Conservation (phyloP, 1,140 invertebrate species). For the Berghia stephanieae region DNA sequence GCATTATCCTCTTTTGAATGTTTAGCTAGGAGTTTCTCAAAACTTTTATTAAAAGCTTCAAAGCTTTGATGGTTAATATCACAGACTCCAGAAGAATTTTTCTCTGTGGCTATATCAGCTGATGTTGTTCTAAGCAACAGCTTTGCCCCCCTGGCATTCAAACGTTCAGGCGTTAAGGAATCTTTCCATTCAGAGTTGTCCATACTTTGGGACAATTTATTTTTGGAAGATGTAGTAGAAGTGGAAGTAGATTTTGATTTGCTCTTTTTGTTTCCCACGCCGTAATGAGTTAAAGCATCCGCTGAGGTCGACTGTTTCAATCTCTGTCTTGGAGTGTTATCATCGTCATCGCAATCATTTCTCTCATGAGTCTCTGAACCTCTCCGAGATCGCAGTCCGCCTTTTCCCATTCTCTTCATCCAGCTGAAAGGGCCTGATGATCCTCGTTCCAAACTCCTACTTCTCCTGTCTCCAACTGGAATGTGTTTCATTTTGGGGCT, state of each 20-base stretch:
- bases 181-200: too few relatives aligned
- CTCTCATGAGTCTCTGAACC: conserved; percentile 24
- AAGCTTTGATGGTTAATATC: conserved; percentile 27
- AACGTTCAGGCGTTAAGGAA: too few relatives aligned
- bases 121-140: too few relatives aligned
- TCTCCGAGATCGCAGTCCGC: conserved; percentile 12
- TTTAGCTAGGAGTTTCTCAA: conserved; percentile 31
- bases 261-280: neutral
- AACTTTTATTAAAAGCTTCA: conserved; percentile 31
- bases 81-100: too few relatives aligned
- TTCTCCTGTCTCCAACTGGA: conserved; percentile 45
- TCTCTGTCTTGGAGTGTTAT: neutral
- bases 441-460: conserved; percentile 31
- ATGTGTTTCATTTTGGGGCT: conserved; percentile 61
- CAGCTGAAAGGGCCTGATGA: neutral
- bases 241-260: neutral
- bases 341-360: too few relatives aligned
- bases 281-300: conserved; percentile 24
- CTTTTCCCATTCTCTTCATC: neutral
- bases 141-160: too few relatives aligned
- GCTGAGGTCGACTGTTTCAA: conserved; percentile 34
- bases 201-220: too few relatives aligned
- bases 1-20: neutral
- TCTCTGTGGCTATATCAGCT: too few relatives aligned
- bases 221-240: neutral